These are phyloP conservation scores for Lithodes maja DNA, from an alignment of 2,888 invertebrate genomes.

Conservation along the genomic window DNA sequence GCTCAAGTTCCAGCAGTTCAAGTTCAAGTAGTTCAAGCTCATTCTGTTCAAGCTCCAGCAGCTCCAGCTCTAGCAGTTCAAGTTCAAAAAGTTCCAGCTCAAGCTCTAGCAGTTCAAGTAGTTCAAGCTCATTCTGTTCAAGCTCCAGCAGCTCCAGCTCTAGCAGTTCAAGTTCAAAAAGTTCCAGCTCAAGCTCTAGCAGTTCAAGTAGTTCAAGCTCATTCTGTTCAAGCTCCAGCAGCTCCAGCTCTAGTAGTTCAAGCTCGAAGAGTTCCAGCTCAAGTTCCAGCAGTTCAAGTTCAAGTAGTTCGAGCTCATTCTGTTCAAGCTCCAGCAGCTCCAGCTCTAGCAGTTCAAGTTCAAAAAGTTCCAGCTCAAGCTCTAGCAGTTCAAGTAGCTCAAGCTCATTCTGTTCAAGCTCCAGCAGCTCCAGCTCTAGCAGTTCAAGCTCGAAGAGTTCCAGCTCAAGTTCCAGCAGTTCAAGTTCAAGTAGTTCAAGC, in stretches of 20 bases:
- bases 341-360: constrained; percentile 11
- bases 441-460: constrained; percentile 9
- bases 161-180: background rate
- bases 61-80: background rate
- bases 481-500: constrained; percentile 4
- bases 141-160: background rate
- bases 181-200: background rate
- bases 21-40: background rate
- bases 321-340: background rate
- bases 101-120: constrained; percentile 18
- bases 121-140: constrained; percentile 17
- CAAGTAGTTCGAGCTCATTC: background rate
- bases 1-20: background rate
- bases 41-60: background rate
- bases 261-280: background rate
- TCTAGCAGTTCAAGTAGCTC: background rate
- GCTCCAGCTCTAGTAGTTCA: constrained; percentile 9
- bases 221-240: constrained; percentile 23
- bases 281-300: background rate
- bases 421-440: background rate
- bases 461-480: constrained; percentile 27
- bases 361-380: constrained; percentile 8
- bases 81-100: background rate
- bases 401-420: background rate
- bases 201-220: constrained; percentile 27